Base-by-base conservation (phyloP, 2,113 vertebrate species). In the Reinhardtius hippoglossoides region DNA sequence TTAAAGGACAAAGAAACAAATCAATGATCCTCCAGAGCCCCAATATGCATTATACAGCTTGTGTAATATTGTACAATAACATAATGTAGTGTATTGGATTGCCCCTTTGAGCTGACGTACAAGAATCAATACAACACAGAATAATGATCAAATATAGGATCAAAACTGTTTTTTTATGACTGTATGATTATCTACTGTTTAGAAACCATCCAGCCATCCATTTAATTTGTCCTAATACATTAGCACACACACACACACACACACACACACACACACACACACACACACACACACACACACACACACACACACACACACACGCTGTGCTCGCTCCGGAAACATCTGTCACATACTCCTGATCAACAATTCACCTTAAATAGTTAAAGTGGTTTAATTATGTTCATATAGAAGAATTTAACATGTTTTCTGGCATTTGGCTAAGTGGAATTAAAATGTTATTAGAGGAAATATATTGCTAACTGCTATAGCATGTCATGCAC, bases 351-450 rank as follows among this genome's bases (percentile, higher is more conserved):
- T 7, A 16, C 31, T 59, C 15, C 58, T 16, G 20, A 67, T 68
- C n/a, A 84, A 80, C 71, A 63, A 57, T 71, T 76, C 2, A 73
- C 68, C 23, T 44, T 16, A 55, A 71, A 59, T 42, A 10, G 58
- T 67, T 73, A 50, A 56, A 85, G 74, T 64, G 9, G 62, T 64
- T 76, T 59, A 60, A 85, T 77, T 64, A 35, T 67, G 10, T 56
- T 66, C 52, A 73, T 67, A 56, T 31, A 52, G 48, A 67, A 24
- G 62, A 40, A 64, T 70, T 70, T 18, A 69, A 63, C 48, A 74
- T 8, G 16, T 77, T 81, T 84, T 76, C 56, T 60, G 65, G 24
- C 73, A 74, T 21, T 23, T 56, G 54, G 61, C 60, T 74, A 75
- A 81, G 75, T 59, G 20, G 8, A 54, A 54, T 66, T 20, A 59